Base-by-base conservation (phyloP, 2,113 vertebrate species). In the Phylloscopus trochilus region DNA sequence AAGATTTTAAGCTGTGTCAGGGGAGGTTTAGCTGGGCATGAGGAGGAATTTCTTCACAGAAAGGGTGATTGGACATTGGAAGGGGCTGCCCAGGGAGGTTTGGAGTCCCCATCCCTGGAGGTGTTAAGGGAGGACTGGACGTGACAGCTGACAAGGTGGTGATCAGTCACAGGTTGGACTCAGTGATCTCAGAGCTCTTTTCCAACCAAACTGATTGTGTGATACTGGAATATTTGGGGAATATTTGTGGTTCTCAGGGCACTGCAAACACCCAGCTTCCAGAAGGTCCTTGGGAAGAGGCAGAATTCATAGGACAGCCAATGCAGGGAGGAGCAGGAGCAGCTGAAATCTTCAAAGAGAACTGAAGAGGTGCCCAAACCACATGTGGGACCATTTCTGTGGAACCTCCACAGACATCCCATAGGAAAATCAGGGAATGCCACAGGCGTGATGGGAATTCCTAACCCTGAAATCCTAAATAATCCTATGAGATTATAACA, bases 371-470 rank as follows among this genome's bases (percentile, higher is more conserved):
- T 37, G 11, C 68, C 56, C 67, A 68, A 44, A 81, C 13, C 58
- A 13, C 0, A 0, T 23, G 63, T 23, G 63, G 37, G 60, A 46
- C 7, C 4, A 9, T 12, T 58, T 47, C 41, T 73, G 49, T 53
- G 60, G 46, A n/a, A 26, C 67, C 78, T 44, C 18, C 51, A 20
- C 35, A 31, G 23, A 30, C 2, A 4, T 77, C 81, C 55, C 33
- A 1, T 3, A 20, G 63, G 59, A 52, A 83, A 86, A 89, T n/a
- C 47, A 41, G 46, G 47, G 41, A 44, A 78, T 41, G 30, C 30
- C 7, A 0, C 21, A 43, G 83, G 75, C 0, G 1, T 30, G 77
- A 53, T 12, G 74, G 87, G 74, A 79, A 76, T 83, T 62, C 59
- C 59, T 63, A 67, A 73, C 59, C 26, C 75, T 62, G 67, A 66